phyloP scores from a whole-genome alignment of 2,888 invertebrate genomes.

The Euclidia mi region DNA sequence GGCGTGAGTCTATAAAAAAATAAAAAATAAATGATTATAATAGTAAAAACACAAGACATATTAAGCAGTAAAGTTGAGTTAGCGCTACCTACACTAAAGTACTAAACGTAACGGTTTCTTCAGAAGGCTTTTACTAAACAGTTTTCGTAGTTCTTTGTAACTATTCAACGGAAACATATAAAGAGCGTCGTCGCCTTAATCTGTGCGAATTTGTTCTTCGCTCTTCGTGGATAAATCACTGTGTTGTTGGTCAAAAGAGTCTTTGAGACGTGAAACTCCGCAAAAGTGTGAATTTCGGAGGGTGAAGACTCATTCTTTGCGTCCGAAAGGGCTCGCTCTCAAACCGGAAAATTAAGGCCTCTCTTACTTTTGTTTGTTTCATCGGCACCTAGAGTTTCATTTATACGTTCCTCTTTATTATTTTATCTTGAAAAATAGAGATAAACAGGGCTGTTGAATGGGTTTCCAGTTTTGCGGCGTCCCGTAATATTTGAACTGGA shows the following conservation, averaged over 20 bases:
- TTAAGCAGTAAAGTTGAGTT: too few species aligned
- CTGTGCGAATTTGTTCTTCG: constrained; percentile 64
- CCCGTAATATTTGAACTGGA: constrained; percentile 37
- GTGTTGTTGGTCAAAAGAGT: constrained; percentile 67
- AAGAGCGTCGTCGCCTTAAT: constrained; percentile 58
- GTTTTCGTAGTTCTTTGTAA: constrained; percentile 47
- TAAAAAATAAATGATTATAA: too few species aligned
- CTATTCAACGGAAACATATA: constrained; percentile 44
- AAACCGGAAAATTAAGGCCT: constrained; percentile 85
- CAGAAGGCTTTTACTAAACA: constrained; percentile 33
- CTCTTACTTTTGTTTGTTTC: constrained; percentile 76
- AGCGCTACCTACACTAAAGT: too few species aligned
- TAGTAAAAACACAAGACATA: too few species aligned
- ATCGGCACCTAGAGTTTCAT: constrained; percentile 62
- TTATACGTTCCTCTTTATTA: constrained; percentile 59
- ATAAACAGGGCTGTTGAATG: constrained; percentile 48
- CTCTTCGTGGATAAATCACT: constrained; percentile 61
- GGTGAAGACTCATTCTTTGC: constrained; percentile 53
- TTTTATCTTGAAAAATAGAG: constrained; percentile 59
- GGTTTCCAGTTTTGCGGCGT: constrained; percentile 26
- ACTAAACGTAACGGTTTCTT: too few species aligned
- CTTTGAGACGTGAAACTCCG: constrained; percentile 60
- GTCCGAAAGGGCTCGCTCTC: constrained; percentile 58
- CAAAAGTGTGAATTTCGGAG: constrained; percentile 66
- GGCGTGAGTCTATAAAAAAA: too few species aligned